Evolutionary conservation across 1,140 invertebrate genomes (phyloP), one percentile per base, ranked within the genome.

Genomic region (Drosophila willistoni): DNA sequence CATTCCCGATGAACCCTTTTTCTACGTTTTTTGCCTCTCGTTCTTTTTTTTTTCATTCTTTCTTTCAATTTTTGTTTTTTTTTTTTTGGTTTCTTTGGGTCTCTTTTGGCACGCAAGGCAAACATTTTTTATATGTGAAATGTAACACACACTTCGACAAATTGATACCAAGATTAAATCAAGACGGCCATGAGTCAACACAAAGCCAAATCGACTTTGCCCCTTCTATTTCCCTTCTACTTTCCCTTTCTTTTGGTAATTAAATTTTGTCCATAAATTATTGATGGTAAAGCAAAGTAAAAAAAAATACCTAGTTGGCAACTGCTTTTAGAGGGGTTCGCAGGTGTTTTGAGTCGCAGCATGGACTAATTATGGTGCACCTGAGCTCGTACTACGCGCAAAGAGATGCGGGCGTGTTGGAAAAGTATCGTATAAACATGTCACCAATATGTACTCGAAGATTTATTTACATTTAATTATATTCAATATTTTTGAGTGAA

Each of bases 101-200:
- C 44, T 47, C 54, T 64, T 41, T 65, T 44, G 66, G 63, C 79
- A 81, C 79, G 79, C 73, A 76, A 81, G 68, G 22, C 63, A 68
- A 68, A 64, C 62, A 72, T 75, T 84, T 85, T 67, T 57, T 73
- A 68, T 71, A 64, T 51, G 39, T 68, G 34, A 72, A 79, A 65
- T 76, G 73, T 72, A 79, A 69, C 75, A 69, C 68, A 79, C 75
- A 71, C 73, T 78, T 89, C 71, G 84, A 83, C 79, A 87, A 89
- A 83, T 87, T 87, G 83, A 87, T 87, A 87, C 64, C 55, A 68
- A 79, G 83, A 86, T 86, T 82, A 77, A 79, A 82, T 87, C 83
- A 69, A 71, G 67, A 60, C 69, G 59, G 54, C 63, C 67, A 64
- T 67, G 74, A 75, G 29, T 55, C 34, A 55, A 36, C 74, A 71